These are phyloP conservation scores for Rostratula benghalensis DNA, from an alignment of 2,113 vertebrate genomes.

Conservation along the genomic window DNA sequence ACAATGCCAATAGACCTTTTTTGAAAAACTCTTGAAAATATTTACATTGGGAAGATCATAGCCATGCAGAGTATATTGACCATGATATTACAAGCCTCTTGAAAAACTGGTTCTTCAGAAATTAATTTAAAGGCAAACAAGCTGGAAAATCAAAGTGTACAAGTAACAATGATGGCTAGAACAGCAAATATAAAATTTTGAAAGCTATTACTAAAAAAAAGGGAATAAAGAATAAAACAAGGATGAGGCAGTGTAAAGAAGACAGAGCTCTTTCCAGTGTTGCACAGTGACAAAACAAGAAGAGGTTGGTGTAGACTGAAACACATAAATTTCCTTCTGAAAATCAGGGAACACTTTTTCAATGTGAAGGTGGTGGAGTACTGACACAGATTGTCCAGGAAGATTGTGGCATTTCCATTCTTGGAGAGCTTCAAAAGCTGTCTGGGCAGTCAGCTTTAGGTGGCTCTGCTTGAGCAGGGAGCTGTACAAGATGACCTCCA, in stretches of 20 bases:
- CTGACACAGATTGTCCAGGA: not conserved
- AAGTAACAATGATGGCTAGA: not conserved
- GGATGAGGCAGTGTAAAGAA: not conserved
- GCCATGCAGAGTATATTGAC: not conserved
- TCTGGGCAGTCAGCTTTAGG: not conserved
- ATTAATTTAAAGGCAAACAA: not conserved
- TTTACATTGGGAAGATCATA: not conserved
- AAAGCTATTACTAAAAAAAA: not conserved
- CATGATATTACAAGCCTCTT: not conserved
- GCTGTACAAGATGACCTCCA: not conserved
- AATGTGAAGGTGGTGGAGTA: accelerated
- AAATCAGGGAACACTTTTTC: not conserved
- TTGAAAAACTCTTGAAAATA: not conserved
- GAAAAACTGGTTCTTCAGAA: not conserved
- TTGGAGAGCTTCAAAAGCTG: not conserved
- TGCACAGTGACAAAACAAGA: not conserved
- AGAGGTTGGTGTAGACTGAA: not conserved
- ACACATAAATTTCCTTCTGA: not conserved
- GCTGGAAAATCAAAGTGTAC: not conserved
- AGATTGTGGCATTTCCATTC: not conserved
- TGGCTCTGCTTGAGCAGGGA: accelerated
- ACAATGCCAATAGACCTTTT: accelerated
- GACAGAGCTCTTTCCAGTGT: not conserved
- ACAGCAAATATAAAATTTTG: not conserved
- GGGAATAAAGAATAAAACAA: not conserved